Conservation (phyloP, 64 coral and sea anemone species). For the Stichodactyla helianthus region DNA sequence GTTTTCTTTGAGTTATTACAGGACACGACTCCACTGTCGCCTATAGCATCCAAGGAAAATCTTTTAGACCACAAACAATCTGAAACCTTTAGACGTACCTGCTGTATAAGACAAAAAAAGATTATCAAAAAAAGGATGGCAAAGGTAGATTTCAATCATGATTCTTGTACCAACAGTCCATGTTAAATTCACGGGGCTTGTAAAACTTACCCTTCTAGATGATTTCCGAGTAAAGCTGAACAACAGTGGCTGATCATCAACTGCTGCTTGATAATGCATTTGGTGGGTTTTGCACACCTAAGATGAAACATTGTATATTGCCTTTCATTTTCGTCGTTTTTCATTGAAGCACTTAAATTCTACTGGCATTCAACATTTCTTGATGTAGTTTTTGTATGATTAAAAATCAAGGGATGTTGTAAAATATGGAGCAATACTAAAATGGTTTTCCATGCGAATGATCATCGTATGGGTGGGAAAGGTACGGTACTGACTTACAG, state of each 20-base stretch:
- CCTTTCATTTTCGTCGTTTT: too few relatives aligned
- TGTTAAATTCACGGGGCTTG: background rate
- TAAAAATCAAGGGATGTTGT: too few relatives aligned
- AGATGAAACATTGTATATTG: background rate
- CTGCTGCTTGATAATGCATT: constrained; percentile 33
- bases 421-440: too few relatives aligned
- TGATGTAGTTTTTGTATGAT: too few relatives aligned
- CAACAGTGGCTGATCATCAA: constrained; percentile 38
- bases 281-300: constrained; percentile 44
- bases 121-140: background rate
- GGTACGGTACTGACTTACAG: too few relatives aligned
- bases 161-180: too few relatives aligned
- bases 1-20: constrained; percentile 59
- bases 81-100: constrained; percentile 69
- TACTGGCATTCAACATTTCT: too few relatives aligned
- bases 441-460: too few relatives aligned
- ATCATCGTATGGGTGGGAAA: too few relatives aligned
- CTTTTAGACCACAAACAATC: constrained; percentile 76
- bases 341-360: too few relatives aligned
- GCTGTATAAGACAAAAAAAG: background rate
- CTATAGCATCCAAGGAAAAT: constrained; percentile 92
- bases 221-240: constrained; percentile 46
- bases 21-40: constrained; percentile 71
- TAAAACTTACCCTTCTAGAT: constrained; percentile 42
- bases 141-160: background rate